These are phyloP conservation scores for Lepisosteus osseus DNA, from an alignment of 2,113 vertebrate genomes.

Conservation along the genomic window DNA sequence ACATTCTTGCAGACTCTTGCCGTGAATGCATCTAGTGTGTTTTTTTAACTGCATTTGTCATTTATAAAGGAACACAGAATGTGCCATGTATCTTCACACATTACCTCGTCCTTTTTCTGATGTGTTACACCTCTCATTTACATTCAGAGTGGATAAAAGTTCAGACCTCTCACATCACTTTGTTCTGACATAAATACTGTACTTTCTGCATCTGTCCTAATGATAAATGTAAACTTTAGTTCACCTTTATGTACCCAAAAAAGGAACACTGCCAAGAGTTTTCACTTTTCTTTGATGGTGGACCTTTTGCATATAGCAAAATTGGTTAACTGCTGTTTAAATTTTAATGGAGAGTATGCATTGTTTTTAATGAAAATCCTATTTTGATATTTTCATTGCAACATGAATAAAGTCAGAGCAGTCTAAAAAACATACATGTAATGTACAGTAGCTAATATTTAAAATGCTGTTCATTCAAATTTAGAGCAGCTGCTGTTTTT, in stretches of 20 bases:
- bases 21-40: conserved; percentile 27
- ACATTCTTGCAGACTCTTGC: conserved; percentile 15
- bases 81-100: conserved; percentile 37
- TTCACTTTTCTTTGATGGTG: too few species aligned
- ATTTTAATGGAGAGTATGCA: too few species aligned
- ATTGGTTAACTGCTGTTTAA: too few species aligned
- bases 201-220: conserved; percentile 27
- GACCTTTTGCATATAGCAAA: too few species aligned
- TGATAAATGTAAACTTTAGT: too few species aligned
- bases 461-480: not conserved
- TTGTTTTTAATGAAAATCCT: too few species aligned
- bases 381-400: too few species aligned
- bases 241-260: too few species aligned
- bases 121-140: conserved; percentile 59
- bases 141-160: conserved; percentile 72
- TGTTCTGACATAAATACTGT: conserved; percentile 38
- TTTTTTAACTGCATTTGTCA: conserved; percentile 44
- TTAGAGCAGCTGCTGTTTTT: conserved; percentile 1
- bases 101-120: conserved; percentile 58
- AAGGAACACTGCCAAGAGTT: too few species aligned
- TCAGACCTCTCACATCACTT: not conserved
- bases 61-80: conserved; percentile 41
- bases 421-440: too few species aligned
- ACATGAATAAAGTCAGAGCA: too few species aligned
- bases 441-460: not conserved